Evolutionary conservation across 1,140 invertebrate species (phyloP).

Genomic region (Lordiphosa collinella): DNA sequence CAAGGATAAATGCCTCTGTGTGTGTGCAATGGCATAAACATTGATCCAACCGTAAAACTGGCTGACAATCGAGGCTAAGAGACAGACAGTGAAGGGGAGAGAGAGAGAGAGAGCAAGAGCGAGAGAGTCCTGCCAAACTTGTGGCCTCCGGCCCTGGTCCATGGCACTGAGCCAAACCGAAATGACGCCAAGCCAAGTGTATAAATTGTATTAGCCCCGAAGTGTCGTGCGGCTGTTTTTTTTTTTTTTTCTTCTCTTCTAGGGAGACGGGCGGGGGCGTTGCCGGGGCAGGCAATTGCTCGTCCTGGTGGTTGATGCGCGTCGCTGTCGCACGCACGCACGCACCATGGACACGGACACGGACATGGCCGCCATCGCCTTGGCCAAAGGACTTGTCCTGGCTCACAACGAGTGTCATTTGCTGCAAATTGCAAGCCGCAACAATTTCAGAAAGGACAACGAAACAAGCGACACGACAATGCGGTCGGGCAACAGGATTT

Average conservation of each 20-base stretch:
- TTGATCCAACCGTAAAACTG: conserved; percentile 76
- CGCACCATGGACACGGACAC: conserved; percentile 27
- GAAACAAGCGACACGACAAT: conserved; percentile 29
- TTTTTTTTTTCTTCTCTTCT: not conserved
- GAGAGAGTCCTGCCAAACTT: conserved; percentile 37
- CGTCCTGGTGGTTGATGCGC: conserved; percentile 62
- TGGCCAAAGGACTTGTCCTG: conserved; percentile 7
- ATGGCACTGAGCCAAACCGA: conserved; percentile 72
- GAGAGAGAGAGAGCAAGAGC: conserved; percentile 14
- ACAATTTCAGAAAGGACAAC: conserved; percentile 71
- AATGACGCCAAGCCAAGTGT: conserved; percentile 74
- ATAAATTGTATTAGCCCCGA: conserved; percentile 75
- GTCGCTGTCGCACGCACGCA: conserved; percentile 47
- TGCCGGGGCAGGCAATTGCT: conserved; percentile 42
- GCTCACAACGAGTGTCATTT: conserved; percentile 71
- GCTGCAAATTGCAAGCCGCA: conserved; percentile 79
- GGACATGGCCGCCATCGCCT: conserved; percentile 38
- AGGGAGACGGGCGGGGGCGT: conserved; percentile 3
- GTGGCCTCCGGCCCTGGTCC: conserved; percentile 7
- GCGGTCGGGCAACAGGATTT: conserved; percentile 19
- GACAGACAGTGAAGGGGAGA: conserved; percentile 8
- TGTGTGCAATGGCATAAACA: conserved; percentile 63
- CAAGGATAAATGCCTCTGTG: conserved; percentile 67
- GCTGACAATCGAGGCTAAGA: conserved; percentile 59
- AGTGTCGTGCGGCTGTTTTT: conserved; percentile 60